A percentile compares a stretch with the other conserved stretches of the same genome.
phyloP scores from a whole-genome alignment of 2,888 invertebrate genomes.

The Villa cingulata region DNA sequence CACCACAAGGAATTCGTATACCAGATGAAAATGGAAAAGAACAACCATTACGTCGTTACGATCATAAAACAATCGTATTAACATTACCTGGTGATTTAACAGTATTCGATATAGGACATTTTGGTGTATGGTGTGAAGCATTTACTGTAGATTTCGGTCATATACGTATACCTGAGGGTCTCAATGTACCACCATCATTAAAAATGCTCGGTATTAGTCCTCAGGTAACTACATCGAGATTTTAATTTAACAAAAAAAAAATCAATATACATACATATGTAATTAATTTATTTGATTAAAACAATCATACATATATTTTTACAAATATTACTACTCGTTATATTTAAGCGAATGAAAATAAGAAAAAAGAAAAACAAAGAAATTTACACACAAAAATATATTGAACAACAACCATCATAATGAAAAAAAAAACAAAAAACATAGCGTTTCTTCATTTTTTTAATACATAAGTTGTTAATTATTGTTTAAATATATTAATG shows the following conservation, averaged over 20 bases:
- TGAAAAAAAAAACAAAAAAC: too few species aligned
- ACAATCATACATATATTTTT: too few species aligned
- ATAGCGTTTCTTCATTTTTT: too few species aligned
- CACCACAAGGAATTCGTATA: constrained; percentile 69
- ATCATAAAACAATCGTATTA: constrained; percentile 75
- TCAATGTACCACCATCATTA: constrained; percentile 79
- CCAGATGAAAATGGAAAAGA: constrained; percentile 86
- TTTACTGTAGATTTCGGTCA: constrained; percentile 90
- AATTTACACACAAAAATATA: too few species aligned
- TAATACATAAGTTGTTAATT: too few species aligned
- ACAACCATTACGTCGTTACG: constrained; percentile 62
- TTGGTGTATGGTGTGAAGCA: constrained; percentile 87
- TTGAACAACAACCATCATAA: too few species aligned
- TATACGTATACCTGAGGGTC: constrained; percentile 54
- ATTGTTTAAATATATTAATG: too few species aligned
- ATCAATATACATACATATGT: too few species aligned
- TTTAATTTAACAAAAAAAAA: neutral
- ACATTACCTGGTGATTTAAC: constrained; percentile 81
- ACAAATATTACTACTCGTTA: too few species aligned
- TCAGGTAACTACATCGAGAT: constrained; percentile 49
- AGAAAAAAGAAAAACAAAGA: too few species aligned
- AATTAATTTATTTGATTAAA: too few species aligned
- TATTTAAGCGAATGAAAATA: too few species aligned
- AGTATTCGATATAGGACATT: constrained; percentile 83
- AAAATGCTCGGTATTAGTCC: constrained; percentile 89